A percentile compares a stretch with the other conserved stretches of the same genome.
These are phyloP conservation scores for Tipula confusa DNA, from an alignment of 2,888 invertebrate species.

Conservation along the genomic window DNA sequence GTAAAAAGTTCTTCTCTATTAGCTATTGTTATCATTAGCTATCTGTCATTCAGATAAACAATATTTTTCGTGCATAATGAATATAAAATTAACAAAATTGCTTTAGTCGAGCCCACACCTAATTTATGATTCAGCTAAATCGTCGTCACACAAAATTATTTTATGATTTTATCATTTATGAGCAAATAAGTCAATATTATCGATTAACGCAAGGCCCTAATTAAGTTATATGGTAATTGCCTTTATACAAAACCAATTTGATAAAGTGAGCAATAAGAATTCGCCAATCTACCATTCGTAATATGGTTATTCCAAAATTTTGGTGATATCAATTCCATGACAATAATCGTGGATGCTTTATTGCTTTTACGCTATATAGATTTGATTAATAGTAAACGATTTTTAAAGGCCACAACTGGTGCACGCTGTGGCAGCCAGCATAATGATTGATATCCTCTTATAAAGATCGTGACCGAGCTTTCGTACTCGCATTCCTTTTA, in stretches of 20 bases:
- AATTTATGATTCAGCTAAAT: neutral
- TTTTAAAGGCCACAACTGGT: too few relatives aligned
- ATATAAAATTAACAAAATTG: too few relatives aligned
- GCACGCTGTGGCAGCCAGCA: too few relatives aligned
- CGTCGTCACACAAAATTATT: neutral
- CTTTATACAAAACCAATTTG: neutral
- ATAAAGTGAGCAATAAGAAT: neutral
- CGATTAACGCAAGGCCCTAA: neutral
- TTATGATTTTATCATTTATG: neutral
- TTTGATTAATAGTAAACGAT: too few relatives aligned
- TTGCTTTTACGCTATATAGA: too few relatives aligned
- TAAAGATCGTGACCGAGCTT: too few relatives aligned
- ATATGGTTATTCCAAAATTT: neutral
- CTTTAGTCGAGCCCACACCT: neutral
- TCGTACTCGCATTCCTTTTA: too few relatives aligned
- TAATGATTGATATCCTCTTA: too few relatives aligned
- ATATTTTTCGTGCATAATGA: too few relatives aligned
- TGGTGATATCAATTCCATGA: neutral
- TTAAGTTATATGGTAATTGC: neutral
- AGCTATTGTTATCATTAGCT: too few relatives aligned
- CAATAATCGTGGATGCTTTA: neutral
- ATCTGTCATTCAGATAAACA: too few relatives aligned
- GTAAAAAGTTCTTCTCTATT: too few relatives aligned
- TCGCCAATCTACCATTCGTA: neutral
- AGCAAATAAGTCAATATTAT: neutral